Evolutionary conservation across 2,797 vertebrate species (phyloP), one percentile per base, ranked within the genome.

Genomic region (Melanotaenia pygmaea): DNA sequence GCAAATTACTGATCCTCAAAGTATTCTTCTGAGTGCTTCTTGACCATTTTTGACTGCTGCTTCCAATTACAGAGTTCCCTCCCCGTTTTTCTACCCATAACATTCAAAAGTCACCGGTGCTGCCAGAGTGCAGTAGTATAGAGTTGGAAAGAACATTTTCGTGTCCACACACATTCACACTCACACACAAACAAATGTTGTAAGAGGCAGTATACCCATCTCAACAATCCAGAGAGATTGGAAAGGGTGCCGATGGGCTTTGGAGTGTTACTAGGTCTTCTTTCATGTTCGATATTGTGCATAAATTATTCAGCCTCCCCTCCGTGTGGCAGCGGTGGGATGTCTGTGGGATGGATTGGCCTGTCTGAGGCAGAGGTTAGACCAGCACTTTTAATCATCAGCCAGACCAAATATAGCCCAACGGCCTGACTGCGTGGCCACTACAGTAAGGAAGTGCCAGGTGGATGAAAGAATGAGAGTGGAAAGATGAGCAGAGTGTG

Each of bases 271-370:
- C 89, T 92, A 91, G 92, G 89, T 94, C 93, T 88, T 95, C 92
- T 95, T 94, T 95, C 93, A 94, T 94, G 94, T 94, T 94, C 93
- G 80, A 94, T 95, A 95, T 94, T 91, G 91, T 93, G 93, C 94
- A 95, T 95, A 93, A 95, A 95, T 95, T 94, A 95, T 95, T 95
- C 94, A 95, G 85, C 88, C 86, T 88, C 83, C 89, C 86, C 88
- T 88, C 74, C 59, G 83, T 93, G 93, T 87, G 93, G 90, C 57
- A 83, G 91, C 60, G 73, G 86, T 84, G 85, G 92, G 94, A 86
- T 90, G 93, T 94, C 94, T 90, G 89, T 82, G 90, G 91, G 93
- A 95, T 95, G 93, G 94, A 95, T 95, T 92, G 93, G 92, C 88
- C 93, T 95, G 94, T 95, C 94, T 94, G 88, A 91, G 77, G 85